These are phyloP conservation scores for Seriola aureovittata DNA, from an alignment of 2,113 vertebrate genomes.

Conservation along the genomic window DNA sequence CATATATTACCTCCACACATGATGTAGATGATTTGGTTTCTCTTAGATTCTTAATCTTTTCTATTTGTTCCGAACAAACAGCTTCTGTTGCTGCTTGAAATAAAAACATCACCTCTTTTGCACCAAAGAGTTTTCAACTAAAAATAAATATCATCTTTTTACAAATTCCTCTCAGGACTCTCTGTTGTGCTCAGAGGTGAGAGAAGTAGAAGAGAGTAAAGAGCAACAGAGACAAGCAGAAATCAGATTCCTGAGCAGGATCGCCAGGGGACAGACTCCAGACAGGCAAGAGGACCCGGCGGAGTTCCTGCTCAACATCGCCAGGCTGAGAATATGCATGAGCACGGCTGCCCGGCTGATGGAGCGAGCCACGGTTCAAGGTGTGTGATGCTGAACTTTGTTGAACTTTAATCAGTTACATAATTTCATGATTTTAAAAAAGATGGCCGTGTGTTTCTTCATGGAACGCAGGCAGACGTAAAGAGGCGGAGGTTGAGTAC, in stretches of 20 bases:
- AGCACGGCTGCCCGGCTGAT: conserved; percentile 71
- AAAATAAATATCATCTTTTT: not conserved
- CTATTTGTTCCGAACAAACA: not conserved
- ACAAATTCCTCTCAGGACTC: conserved; percentile 67
- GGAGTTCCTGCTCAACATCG: conserved; percentile 80
- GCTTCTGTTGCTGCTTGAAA: not conserved
- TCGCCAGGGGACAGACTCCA: conserved; percentile 71
- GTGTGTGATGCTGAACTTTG: conserved; percentile 30
- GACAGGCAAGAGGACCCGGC: conserved; percentile 66
- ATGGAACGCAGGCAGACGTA: conserved; percentile 19
- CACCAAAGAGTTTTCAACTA: too few species aligned
- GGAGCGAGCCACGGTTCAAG: conserved; percentile 5
- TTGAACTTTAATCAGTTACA: not conserved
- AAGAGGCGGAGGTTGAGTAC: conserved; percentile 22
- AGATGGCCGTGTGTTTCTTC: not conserved
- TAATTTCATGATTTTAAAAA: not conserved
- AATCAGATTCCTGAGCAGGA: conserved; percentile 72
- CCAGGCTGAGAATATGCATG: conserved; percentile 75
- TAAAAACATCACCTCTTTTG: not conserved
- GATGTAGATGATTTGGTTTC: too few species aligned
- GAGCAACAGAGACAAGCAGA: conserved; percentile 45
- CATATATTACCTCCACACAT: not conserved
- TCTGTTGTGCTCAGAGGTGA: conserved; percentile 56
- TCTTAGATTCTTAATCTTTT: not conserved
- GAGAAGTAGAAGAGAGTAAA: not conserved